Conservation (phyloP, 1,140 invertebrate genomes). For the Trichonephila clavata region DNA sequence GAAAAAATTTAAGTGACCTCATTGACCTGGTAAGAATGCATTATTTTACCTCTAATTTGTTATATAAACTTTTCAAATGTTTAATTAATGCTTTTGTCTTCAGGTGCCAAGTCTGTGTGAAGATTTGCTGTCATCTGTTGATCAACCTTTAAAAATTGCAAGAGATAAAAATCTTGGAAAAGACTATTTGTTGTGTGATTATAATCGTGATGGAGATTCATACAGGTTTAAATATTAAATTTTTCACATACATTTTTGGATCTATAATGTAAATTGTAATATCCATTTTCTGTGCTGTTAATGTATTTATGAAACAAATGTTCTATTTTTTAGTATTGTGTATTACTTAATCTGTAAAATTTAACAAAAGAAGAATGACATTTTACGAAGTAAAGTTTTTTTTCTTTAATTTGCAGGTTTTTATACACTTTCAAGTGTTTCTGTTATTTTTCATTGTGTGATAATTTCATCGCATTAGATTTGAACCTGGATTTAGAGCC, state of each 20-base stretch:
- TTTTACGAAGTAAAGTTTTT: no score
- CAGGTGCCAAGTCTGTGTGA: conserved; percentile 95
- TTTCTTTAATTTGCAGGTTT: no score
- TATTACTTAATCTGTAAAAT: no score
- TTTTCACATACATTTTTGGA: background rate
- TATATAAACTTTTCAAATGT: background rate
- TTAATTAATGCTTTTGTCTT: conserved; percentile 43
- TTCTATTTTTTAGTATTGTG: no score
- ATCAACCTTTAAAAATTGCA: conserved; percentile 99
- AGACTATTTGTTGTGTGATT: conserved; percentile 99
- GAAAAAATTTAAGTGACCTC: conserved; percentile 97
- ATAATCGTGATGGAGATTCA: conserved; percentile 99
- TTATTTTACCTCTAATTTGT: background rate
- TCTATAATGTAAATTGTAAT: no score
- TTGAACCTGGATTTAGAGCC: no score
- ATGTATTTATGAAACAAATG: no score
- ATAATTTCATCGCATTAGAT: no score
- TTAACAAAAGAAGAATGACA: no score
- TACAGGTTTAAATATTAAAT: conserved; percentile 86
- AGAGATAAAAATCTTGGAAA: conserved; percentile 96
- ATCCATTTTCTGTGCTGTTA: no score
- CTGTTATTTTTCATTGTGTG: no score
- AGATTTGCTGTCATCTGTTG: conserved; percentile 97
- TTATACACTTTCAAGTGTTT: no score
- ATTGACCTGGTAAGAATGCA: conserved; percentile 88